Percentiles rank a stretch among this genome's conserved stretches.
Conservation (phyloP, 2,888 invertebrate species). For the Thyatira batis region DNA sequence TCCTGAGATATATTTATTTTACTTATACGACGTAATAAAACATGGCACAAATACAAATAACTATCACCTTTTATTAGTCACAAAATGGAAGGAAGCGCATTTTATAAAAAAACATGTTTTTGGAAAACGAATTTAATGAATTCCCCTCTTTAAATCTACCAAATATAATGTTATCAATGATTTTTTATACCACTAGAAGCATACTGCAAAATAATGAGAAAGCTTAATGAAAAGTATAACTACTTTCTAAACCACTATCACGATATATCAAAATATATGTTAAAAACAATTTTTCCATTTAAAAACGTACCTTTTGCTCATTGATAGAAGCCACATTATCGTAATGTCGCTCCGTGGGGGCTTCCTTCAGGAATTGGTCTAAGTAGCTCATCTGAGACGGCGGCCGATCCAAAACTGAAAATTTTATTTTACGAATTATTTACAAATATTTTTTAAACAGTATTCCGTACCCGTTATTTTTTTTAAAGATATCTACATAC, state of each 20-base stretch:
- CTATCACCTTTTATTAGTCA: slow-evolving; percentile 38
- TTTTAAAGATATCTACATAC: slow-evolving; percentile 2
- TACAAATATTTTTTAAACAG: background rate
- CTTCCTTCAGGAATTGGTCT: slow-evolving; percentile 94
- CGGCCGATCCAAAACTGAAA: slow-evolving; percentile 92
- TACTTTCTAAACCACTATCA: too few relatives aligned
- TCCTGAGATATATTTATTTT: background rate
- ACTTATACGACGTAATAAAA: background rate
- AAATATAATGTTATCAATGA: too few relatives aligned
- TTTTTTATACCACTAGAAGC: too few relatives aligned
- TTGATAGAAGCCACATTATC: slow-evolving; percentile 73
- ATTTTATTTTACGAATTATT: background rate
- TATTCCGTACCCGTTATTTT: background rate
- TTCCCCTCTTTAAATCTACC: too few relatives aligned
- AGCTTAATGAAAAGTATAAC: too few relatives aligned
- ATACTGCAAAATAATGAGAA: too few relatives aligned
- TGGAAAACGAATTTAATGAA: too few relatives aligned
- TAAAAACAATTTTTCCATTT: too few relatives aligned
- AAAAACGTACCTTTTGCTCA: slow-evolving; percentile 69
- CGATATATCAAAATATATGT: too few relatives aligned
- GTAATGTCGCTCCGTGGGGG: slow-evolving; percentile 72
- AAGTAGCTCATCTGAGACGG: slow-evolving; percentile 95
- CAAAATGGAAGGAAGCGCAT: slow-evolving; percentile 9
- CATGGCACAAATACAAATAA: slow-evolving; percentile 3
- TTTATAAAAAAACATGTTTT: slow-evolving; percentile 12